Percentiles rank a stretch among this genome's conserved stretches.
Conservation (phyloP, 2,888 invertebrate genomes). For the Eupithecia centaureata region DNA sequence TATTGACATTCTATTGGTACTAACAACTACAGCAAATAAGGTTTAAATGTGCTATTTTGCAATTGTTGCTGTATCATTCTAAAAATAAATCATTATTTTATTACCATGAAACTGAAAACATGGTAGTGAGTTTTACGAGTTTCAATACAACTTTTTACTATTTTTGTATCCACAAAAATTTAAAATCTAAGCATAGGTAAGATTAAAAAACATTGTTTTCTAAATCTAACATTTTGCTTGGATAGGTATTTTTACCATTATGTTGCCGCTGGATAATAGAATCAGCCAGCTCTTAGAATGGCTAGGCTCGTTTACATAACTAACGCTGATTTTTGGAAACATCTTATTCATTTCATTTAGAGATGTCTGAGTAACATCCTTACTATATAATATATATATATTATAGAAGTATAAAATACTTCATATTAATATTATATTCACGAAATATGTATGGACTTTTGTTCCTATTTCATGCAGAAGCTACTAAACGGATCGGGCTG, state of each 20-base stretch:
- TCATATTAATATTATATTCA: no score
- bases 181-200: background rate
- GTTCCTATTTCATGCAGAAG: no score
- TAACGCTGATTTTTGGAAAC: no score
- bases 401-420: no score
- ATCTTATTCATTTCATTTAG: no score
- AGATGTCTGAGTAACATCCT: no score
- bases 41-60: background rate
- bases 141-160: background rate
- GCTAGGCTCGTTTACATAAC: background rate
- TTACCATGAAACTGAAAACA: background rate
- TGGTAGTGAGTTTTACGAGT: background rate
- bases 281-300: background rate
- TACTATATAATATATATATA: no score
- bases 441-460: no score
- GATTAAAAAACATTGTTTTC: background rate
- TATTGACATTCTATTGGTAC: background rate
- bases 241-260: no score
- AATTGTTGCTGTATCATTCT: background rate
- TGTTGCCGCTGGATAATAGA: no score
- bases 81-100: background rate
- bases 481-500: no score
- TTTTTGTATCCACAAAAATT: background rate
- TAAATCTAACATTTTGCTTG: background rate
- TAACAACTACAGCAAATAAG: background rate